Base-by-base conservation (phyloP, 2,113 vertebrate genomes). In the Mus pahari region DNA sequence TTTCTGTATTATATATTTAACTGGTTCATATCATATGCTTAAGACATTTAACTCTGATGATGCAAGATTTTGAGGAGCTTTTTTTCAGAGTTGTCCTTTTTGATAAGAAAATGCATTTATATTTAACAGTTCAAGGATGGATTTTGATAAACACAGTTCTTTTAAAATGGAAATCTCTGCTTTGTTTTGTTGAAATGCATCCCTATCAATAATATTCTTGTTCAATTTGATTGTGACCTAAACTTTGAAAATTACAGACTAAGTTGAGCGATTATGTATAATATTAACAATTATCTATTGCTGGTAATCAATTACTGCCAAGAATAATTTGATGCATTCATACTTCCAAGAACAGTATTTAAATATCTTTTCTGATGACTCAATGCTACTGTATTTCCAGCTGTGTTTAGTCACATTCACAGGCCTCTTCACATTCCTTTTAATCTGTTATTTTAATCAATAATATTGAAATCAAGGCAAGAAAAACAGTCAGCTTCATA, bases 381-480 rank as follows among this genome's bases (percentile, higher is more conserved):
- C n/a, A 42, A 19, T 92, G 73, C 42, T 95, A 42, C 68, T 79
- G 0, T 55, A 95, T 92, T 89, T 95, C 16, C 48, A 96, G 53
- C 31, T 94, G 2, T 70, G 93, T 88, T 90, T 84, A 97, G 64
- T 82, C 81, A 95, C 42, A 73, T 97, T 95, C 17, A 96, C 55
- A 95, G 75, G 31, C 13, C n/a, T 97, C 73, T 91, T 96, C 31
- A 93, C 11, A 90, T 82, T 28, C 68, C 97, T 98, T 98, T 98
- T 95, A 96, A 92, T 97, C 97, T 86, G 94, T 95, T 68, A 86
- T 86, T 79, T 97, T 94, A 96, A 96, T 95, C 89, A 97, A 96
- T 97, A 86, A 60, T 96, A 97, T 95, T 55, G 64, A 98, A 98
- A 96, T 96, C 92, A 97, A 68, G 94, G 94, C 92, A 66, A 91